Percentiles rank a stretch among this genome's conserved stretches.
Conservation (phyloP, 2,113 vertebrate genomes). For the Lipophrys pholis region DNA sequence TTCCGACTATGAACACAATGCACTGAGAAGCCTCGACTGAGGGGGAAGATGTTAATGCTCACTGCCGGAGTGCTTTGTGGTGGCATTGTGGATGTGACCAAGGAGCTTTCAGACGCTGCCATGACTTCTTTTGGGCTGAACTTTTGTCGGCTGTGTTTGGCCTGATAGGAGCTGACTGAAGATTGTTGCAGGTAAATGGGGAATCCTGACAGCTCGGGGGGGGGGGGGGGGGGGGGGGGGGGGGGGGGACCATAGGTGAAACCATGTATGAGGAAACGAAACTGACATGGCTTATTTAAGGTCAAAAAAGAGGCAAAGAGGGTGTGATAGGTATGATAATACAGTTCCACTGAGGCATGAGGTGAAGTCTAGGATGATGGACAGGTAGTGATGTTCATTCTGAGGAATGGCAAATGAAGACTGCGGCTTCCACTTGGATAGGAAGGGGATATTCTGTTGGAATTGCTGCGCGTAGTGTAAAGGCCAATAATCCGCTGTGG, state of each 20-base stretch:
- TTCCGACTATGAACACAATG: too few species aligned
- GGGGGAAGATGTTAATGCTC: neutral
- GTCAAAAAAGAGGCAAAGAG: neutral
- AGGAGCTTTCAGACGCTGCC: neutral
- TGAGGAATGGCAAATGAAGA: conserved; percentile 22
- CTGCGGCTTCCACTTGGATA: neutral
- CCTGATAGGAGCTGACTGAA: neutral
- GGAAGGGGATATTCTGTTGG: neutral
- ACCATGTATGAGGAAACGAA: neutral
- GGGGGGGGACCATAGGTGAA: neutral
- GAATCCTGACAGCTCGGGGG: neutral
- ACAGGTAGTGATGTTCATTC: neutral
- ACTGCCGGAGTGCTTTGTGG: too few species aligned
- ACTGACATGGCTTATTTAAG: neutral
- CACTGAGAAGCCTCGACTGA: too few species aligned
- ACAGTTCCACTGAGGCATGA: neutral
- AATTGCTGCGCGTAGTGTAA: neutral
- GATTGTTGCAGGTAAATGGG: neutral
- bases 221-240: neutral
- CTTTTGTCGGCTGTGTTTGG: neutral
- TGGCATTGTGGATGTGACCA: neutral
- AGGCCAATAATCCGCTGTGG: conserved; percentile 4
- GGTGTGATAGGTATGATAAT: neutral
- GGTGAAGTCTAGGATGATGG: neutral
- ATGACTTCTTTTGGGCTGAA: neutral